Evolutionary conservation across 2,797 vertebrate species (phyloP).

Genomic region (Propithecus deckenii): DNA sequence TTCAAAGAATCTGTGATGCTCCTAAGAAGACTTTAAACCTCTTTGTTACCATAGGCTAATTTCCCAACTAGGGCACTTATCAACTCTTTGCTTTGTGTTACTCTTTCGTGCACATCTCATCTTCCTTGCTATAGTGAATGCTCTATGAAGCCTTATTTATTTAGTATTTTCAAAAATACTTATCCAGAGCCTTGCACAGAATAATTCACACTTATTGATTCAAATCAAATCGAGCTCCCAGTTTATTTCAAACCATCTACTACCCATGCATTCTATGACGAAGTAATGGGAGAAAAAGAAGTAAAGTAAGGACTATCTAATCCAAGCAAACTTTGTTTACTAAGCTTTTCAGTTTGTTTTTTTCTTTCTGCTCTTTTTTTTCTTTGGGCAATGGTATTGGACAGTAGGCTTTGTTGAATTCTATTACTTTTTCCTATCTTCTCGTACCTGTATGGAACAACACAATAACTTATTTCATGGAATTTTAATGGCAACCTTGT

Average conservation of each 20-base stretch:
- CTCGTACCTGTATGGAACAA: background rate
- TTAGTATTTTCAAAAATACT: background rate
- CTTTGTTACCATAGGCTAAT: background rate
- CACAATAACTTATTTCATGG: background rate
- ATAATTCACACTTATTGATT: background rate
- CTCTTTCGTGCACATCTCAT: background rate
- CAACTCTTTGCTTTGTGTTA: background rate
- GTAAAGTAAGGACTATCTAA: background rate
- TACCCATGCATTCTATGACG: background rate
- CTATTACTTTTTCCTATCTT: background rate
- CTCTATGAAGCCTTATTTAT: background rate
- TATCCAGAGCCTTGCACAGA: background rate
- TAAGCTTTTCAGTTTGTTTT: background rate
- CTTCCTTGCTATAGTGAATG: background rate
- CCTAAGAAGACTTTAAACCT: background rate
- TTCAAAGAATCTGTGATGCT: background rate
- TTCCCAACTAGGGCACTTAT: background rate
- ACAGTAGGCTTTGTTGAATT: background rate
- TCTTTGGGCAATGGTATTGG: background rate
- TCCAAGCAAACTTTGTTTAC: background rate
- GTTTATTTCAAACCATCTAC: background rate
- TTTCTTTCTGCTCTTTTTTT: background rate
- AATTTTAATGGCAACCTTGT: background rate
- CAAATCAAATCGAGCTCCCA: background rate
- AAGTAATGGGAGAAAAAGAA: background rate